Base-by-base conservation (phyloP, 2,888 invertebrate genomes). In the Rhingia campestris region DNA sequence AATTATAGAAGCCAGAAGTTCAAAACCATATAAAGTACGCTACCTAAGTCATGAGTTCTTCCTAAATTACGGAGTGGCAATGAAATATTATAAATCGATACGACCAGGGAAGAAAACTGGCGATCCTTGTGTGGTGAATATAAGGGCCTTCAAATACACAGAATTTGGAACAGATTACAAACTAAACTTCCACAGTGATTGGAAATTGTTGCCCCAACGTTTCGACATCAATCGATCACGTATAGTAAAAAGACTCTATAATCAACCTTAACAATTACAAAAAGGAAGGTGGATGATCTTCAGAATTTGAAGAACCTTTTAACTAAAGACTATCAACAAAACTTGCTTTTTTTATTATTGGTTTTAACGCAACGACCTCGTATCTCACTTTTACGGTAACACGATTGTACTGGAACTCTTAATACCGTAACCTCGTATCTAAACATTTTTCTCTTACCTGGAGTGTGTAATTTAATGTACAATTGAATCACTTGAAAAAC, bases 21-120 rank as follows among this genome's bases (percentile, higher is more conserved):
- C n/a, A n/a, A n/a, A n/a, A 58, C 56, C 56, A 39, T 58, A 41
- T 58, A 6, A 59, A 59, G 59, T 59, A 59, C 59, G 59, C 10
- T 59, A 59, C 59, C 43, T 59, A 43, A 59, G 59, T 32, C 43
- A 59, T 43, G 59, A 59, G 41, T 59, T 59, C 59, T 59, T 59
- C 32, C n/a, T n/a, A n/a, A n/a, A n/a, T n/a, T n/a, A n/a, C n/a
- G 43, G 59, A 32, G 32, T 10, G 22, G 32, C 43, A 43, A 41
- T 56, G 7, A 58, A 58, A 22, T 58, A 58, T 30, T 58, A 22
- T 10, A 58, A 58, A 58, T 41, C 56, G 32, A 59, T 59, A 43
- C 43, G 59, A 41, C 59, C 59, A 43, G 56, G 59, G 59, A 45
- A 59, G 43, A 43, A 59, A 59, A 30, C 59, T 59, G 61, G 61